Evolutionary conservation across 2,797 vertebrate species (phyloP).

Genomic region (Hyperoplus lanceolatus): DNA sequence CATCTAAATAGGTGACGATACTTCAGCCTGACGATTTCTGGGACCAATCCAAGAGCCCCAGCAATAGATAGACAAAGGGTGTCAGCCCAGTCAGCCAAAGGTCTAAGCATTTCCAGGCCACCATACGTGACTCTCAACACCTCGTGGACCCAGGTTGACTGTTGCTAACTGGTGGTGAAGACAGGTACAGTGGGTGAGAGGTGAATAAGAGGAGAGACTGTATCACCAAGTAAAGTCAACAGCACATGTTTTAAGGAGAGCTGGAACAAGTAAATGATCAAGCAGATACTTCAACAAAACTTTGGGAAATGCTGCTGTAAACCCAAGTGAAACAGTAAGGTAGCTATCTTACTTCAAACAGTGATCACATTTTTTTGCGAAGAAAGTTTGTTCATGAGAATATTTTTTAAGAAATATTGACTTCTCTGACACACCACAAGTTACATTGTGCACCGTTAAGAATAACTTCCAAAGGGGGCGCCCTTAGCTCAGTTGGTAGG

Average conservation of each 20-base stretch:
- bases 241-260: not conserved
- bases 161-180: not conserved
- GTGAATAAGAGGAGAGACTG: not conserved
- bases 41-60: not conserved
- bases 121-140: slow-evolving; percentile 14
- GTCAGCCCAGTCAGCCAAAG: not conserved
- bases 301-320: too few relatives aligned
- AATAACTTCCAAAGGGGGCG: too few relatives aligned
- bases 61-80: not conserved
- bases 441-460: too few relatives aligned
- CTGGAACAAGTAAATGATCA: not conserved
- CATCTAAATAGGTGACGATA: not conserved
- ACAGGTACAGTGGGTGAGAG: not conserved
- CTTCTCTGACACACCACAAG: too few relatives aligned
- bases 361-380: too few relatives aligned
- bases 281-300: too few relatives aligned
- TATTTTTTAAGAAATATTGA: too few relatives aligned
- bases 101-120: slow-evolving; percentile 5
- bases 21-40: not conserved
- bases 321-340: too few relatives aligned
- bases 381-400: too few relatives aligned
- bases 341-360: too few relatives aligned
- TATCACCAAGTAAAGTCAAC: not conserved
- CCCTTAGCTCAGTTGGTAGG: too few relatives aligned
- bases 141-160: slow-evolving; percentile 26